Percentiles rank a stretch among this genome's conserved stretches.
These are phyloP conservation scores for Eira barbara DNA, from an alignment of 2,113 vertebrate genomes.

Conservation along the genomic window DNA sequence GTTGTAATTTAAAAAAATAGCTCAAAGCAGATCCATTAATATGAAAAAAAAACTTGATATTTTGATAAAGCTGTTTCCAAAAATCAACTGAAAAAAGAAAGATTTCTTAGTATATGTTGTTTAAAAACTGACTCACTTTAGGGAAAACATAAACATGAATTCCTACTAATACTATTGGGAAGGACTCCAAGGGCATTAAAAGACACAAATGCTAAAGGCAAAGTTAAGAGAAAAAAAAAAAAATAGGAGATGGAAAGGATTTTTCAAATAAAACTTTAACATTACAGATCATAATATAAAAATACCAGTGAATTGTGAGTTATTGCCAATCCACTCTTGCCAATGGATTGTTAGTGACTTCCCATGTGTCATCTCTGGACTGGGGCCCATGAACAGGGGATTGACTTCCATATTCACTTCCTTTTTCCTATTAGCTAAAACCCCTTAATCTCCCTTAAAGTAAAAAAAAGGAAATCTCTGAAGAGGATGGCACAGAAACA, in stretches of 20 bases:
- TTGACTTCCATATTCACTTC: too few species aligned
- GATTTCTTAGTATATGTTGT: neutral
- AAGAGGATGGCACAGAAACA: neutral
- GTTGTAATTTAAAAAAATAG: neutral
- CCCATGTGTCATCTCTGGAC: fast-evolving
- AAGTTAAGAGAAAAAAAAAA: neutral
- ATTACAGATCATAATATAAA: neutral
- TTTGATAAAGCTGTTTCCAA: neutral
- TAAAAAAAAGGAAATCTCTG: neutral
- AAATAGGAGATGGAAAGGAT: neutral
- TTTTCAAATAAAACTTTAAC: neutral
- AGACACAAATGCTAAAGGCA: neutral
- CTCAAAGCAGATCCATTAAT: neutral
- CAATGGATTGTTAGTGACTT: neutral
- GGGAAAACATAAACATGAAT: neutral
- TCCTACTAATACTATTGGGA: neutral
- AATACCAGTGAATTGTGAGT: neutral
- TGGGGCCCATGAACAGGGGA: too few species aligned
- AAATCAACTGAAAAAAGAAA: neutral
- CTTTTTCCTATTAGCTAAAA: neutral
- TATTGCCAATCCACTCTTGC: neutral
- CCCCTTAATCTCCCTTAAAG: neutral
- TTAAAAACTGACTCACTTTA: neutral
- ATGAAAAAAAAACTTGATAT: neutral
- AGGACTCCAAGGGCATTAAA: neutral